Evolutionary conservation across 1,140 invertebrate species (phyloP).

Genomic region (Drosophila sp.): DNA sequence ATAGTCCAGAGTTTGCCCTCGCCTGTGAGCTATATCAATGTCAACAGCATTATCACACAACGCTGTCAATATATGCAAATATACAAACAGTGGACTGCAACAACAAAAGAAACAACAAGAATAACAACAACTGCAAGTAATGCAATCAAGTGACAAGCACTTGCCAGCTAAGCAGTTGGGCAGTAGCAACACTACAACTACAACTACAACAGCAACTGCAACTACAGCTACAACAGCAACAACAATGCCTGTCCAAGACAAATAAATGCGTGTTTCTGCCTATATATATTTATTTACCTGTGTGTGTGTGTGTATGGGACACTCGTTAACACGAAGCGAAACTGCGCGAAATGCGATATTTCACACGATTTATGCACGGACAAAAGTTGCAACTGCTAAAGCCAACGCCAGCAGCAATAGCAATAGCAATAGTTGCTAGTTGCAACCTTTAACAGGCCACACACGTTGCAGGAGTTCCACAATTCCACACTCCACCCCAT

Average conservation of each 20-base stretch:
- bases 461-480: conserved; percentile 61
- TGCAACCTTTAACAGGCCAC: conserved; percentile 58
- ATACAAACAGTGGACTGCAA: conserved; percentile 48
- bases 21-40: conserved; percentile 76
- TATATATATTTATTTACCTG: conserved; percentile 31
- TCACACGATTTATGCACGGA: conserved; percentile 84
- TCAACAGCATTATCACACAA: conserved; percentile 80
- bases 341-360: conserved; percentile 84
- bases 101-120: conserved; percentile 38
- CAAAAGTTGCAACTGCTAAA: conserved; percentile 72
- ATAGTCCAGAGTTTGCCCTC: conserved; percentile 47
- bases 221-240: conserved; percentile 27
- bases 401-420: conserved; percentile 56
- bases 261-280: conserved; percentile 73
- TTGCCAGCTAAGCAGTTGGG: conserved; percentile 44
- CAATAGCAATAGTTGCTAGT: conserved; percentile 46
- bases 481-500: conserved; percentile 1
- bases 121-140: conserved; percentile 41
- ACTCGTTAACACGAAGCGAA: conserved; percentile 82
- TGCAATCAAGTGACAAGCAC: conserved; percentile 52
- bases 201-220: conserved; percentile 32
- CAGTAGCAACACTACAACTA: conserved; percentile 53
- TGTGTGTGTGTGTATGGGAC: conserved; percentile 63
- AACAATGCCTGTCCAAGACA: conserved; percentile 62
- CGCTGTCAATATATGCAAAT: conserved; percentile 82